Evolutionary conservation across 2,888 invertebrate species (phyloP), one percentile per base, ranked within the genome.

Genomic region (Scotopteryx bipunctaria): DNA sequence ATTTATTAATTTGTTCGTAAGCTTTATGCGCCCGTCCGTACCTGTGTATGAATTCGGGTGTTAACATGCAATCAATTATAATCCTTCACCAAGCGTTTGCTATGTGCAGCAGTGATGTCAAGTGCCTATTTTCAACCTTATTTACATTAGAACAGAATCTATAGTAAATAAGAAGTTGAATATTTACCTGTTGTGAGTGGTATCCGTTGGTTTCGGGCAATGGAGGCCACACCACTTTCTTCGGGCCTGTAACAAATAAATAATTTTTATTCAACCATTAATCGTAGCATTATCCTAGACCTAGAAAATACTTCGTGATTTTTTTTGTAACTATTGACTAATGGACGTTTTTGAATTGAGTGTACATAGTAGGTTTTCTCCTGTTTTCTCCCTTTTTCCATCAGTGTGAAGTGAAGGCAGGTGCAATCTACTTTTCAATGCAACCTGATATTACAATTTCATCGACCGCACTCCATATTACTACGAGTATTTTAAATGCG

Each of bases 151-250:
- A 6, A 35, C 55, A 49, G 17, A 19, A 15, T 46, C 40, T 14
- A 46, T 21, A 29, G 5, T 35, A 44, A 29, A 29, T 11, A 5
- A 43, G 19, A 13, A 33, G 19, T 38, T 15, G 3, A 15, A 8
- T 46, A 32, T 41, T 75, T 91, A 94, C 94, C 93, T 94, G 93
- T 78, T 61, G 58, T 71, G 93, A 91, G 64, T 92, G 92, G 67
- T 92, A 87, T 50, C 92, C 92, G 83, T 92, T 92, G 62, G 93
- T 93, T 80, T 94, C 92, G 63, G 93, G 94, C 78, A 94, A 93
- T 64, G 96, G 96, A 63, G 96, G 96, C 96, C 96, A 96, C 84
- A 95, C 95, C 73, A 96, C 96, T 88, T 95, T 93, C 91, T 95
- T 96, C 71, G 94, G 92, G 82, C 94, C 96, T 96, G 90, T 8